Conservation (phyloP, 2,797 vertebrate genomes). For the Gila robusta region DNA sequence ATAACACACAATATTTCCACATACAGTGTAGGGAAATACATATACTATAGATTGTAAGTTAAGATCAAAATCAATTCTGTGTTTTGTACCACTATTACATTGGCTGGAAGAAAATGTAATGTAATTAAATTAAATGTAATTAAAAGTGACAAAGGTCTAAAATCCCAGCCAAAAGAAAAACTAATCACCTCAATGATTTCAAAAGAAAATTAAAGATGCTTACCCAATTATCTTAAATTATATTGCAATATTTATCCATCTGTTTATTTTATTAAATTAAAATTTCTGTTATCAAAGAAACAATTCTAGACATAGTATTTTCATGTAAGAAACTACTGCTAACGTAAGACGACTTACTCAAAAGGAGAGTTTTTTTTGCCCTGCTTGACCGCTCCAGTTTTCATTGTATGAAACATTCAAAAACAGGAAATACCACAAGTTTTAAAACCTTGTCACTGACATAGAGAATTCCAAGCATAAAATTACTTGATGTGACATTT, state of each 20-base stretch:
- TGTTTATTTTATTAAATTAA: too few species aligned
- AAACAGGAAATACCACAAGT: background rate
- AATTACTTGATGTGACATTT: conserved; percentile 4
- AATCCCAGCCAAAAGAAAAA: background rate
- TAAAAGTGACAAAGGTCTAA: background rate
- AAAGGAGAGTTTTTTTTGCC: background rate
- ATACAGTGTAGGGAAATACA: background rate
- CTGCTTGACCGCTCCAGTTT: background rate
- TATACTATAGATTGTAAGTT: background rate
- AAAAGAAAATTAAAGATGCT: background rate
- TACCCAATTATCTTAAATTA: background rate
- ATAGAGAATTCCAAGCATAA: background rate
- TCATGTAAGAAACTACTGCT: background rate
- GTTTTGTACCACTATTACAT: background rate
- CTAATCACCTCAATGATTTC: background rate
- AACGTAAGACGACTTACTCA: background rate
- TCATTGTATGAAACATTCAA: background rate
- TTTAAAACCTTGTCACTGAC: background rate
- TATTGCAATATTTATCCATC: background rate
- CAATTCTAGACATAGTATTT: background rate
- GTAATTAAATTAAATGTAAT: background rate
- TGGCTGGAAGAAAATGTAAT: background rate
- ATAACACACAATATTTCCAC: background rate
- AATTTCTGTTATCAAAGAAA: background rate
- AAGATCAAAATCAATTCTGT: background rate